A percentile compares a stretch with the other conserved stretches of the same genome.
These are phyloP conservation scores for Cotesia vestalis DNA, from an alignment of 1,140 invertebrate genomes.

Conservation along the genomic window DNA sequence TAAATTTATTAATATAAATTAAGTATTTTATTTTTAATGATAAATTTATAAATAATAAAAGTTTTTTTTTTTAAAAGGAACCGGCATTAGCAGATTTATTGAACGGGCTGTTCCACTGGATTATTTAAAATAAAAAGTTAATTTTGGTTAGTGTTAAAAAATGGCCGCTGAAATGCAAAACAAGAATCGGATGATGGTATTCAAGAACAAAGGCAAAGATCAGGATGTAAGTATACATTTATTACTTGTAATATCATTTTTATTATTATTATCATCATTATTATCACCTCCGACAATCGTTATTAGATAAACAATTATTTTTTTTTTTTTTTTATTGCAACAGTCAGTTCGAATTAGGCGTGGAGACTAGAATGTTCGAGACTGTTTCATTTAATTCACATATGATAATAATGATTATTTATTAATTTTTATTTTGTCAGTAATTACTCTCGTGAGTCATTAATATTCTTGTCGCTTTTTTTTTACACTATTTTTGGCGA, in stretches of 20 bases:
- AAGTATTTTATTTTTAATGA: not conserved
- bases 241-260: constrained; percentile 15
- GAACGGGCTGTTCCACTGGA: not conserved
- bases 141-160: constrained; percentile 66
- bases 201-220: constrained; percentile 98
- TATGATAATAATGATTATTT: no score
- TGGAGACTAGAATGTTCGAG: not conserved
- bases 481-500: no score
- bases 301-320: not conserved
- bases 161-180: constrained; percentile 80
- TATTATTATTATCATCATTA: not conserved
- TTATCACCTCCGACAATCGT: not conserved
- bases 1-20: no score
- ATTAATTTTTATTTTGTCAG: no score
- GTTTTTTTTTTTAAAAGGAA: not conserved
- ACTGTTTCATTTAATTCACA: not conserved
- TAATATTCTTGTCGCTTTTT: no score
- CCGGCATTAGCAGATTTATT: not conserved
- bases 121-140: constrained; percentile 46
- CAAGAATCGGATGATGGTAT: constrained; percentile 88
- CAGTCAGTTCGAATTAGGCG: not conserved
- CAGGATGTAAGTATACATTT: constrained; percentile 83
- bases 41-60: not conserved
- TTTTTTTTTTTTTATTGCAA: not conserved
- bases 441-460: no score